Evolutionary conservation across 2,888 invertebrate species (phyloP).

Genomic region (Lycocerus yunnanus): DNA sequence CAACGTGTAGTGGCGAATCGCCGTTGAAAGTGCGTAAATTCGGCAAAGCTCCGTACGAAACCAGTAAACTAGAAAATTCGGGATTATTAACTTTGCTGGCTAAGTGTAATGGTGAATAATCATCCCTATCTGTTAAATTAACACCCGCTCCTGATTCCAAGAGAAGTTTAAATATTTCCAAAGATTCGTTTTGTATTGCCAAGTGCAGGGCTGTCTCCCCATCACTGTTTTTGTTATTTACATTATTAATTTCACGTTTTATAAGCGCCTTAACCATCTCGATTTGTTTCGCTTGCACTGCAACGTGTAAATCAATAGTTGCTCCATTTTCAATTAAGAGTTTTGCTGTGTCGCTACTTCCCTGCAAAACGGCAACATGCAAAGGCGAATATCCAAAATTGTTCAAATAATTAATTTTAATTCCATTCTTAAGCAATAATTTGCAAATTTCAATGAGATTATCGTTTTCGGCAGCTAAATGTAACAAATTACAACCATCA

Average conservation of each 20-base stretch:
- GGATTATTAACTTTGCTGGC: constrained; percentile 6
- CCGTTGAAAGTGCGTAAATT: constrained; percentile 22
- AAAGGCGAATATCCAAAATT: constrained; percentile 2
- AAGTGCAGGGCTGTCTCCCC: constrained; percentile 21
- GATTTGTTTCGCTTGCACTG: constrained; percentile 10
- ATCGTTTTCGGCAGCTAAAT: constrained; percentile 8
- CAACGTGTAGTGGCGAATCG: constrained; percentile 19
- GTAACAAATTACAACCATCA: constrained; percentile 15
- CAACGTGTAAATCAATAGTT: constrained; percentile 21
- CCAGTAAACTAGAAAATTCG: constrained; percentile 2
- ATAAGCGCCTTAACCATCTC: constrained; percentile 13
- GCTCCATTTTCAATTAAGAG: constrained; percentile 20
- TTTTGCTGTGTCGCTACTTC: constrained; percentile 11
- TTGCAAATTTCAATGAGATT: constrained; percentile 3
- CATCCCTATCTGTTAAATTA: constrained; percentile 20
- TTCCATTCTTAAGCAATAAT: neutral
- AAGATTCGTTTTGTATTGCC: constrained; percentile 8
- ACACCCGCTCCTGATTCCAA: constrained; percentile 15
- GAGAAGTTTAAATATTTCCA: constrained; percentile 10
- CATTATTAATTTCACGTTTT: constrained; percentile 8
- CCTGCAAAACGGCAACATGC: constrained; percentile 4
- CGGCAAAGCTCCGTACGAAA: constrained; percentile 16
- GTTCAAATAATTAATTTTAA: constrained; percentile 3
- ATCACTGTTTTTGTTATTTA: constrained; percentile 9
- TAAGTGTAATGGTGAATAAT: constrained; percentile 22